phyloP scores from a whole-genome alignment of 2,797 vertebrate species.

The Iguana delicatissima region DNA sequence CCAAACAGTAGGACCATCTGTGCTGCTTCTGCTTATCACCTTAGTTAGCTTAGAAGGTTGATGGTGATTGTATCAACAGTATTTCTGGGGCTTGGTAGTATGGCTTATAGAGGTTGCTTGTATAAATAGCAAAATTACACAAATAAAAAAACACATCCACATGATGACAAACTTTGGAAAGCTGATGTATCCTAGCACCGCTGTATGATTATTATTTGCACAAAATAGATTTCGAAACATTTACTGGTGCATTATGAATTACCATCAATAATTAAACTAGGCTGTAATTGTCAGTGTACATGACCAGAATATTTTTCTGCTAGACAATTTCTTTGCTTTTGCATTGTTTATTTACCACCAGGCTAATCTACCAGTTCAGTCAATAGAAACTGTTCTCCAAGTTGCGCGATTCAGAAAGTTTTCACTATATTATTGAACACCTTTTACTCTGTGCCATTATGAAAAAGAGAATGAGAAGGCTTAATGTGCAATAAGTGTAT shows the following conservation, averaged over 20 bases:
- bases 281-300: slow-evolving; percentile 18
- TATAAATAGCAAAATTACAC: not conserved
- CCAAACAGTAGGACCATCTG: too few species aligned
- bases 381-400: slow-evolving; percentile 22
- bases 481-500: not conserved
- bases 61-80: not conserved
- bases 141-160: not conserved
- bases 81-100: too few species aligned
- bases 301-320: slow-evolving; percentile 22
- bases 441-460: not conserved
- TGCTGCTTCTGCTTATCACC: not conserved
- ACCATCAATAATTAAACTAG: slow-evolving; percentile 31
- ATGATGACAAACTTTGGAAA: not conserved
- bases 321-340: slow-evolving; percentile 15
- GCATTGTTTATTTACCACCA: slow-evolving; percentile 24
- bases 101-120: not conserved
- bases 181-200: not conserved
- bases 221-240: slow-evolving; percentile 1
- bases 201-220: slow-evolving; percentile 25
- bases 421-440: not conserved
- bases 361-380: slow-evolving; percentile 18
- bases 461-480: not conserved
- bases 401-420: not conserved
- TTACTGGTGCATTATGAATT: slow-evolving; percentile 11
- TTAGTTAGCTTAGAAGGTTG: not conserved